Conservation (phyloP, 2,113 vertebrate species). For the Colaptes auratus region DNA sequence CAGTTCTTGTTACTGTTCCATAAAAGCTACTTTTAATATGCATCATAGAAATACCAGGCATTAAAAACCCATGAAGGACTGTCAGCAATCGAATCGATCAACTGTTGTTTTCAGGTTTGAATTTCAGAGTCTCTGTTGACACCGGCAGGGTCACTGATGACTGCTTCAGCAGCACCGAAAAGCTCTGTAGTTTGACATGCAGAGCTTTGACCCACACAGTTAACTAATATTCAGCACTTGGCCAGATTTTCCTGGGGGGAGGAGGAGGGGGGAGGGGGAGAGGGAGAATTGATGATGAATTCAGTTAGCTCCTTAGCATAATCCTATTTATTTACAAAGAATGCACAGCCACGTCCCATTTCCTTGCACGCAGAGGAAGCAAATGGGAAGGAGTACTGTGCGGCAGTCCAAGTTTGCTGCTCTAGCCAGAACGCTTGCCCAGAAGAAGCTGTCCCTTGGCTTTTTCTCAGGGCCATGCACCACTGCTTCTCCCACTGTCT, state of each 20-base stretch:
- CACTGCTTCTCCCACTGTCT: constrained; percentile 67
- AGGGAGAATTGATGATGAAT: background rate
- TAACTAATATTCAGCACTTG: constrained; percentile 17
- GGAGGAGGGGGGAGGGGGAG: rapidly evolving
- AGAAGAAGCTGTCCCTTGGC: constrained; percentile 68
- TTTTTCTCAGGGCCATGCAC: constrained; percentile 58
- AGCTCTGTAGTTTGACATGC: background rate
- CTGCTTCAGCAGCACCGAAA: background rate
- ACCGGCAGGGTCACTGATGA: background rate
- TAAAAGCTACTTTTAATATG: constrained; percentile 23
- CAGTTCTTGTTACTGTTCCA: constrained; percentile 16
- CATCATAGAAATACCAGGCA: constrained; percentile 22
- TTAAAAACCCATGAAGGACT: constrained; percentile 34
- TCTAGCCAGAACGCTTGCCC: constrained; percentile 55
- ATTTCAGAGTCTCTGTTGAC: background rate
- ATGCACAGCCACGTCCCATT: constrained; percentile 59
- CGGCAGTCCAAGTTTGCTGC: constrained; percentile 49
- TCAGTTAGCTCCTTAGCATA: background rate
- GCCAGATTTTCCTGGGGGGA: background rate
- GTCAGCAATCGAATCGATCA: background rate
- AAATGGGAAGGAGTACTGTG: constrained; percentile 26
- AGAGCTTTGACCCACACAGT: background rate
- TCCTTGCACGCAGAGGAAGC: constrained; percentile 49
- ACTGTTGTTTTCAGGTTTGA: background rate
- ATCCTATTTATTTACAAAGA: constrained; percentile 56